Evolutionary conservation across 2,797 vertebrate species (phyloP), one percentile per base, ranked within the genome.

Genomic region (Centroberyx gerrardi): DNA sequence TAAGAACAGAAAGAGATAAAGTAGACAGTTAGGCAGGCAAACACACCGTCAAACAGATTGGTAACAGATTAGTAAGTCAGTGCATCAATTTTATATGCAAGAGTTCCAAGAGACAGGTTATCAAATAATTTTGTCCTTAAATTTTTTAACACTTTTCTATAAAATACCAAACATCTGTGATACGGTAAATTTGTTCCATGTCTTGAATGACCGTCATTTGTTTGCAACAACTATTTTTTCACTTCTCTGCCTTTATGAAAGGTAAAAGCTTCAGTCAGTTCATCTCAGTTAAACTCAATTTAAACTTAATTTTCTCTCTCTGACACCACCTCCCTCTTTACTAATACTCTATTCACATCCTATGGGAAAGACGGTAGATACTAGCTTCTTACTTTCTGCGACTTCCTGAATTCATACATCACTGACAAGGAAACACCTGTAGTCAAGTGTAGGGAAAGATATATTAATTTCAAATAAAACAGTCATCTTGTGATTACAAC

Each of bases 191-290:
- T 56, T 76, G 14, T 68, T 81, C 27, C 67, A 74, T 70, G 49
- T 53, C 64, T 60, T 76, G 48, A 85, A 78, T 72, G 48, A 80
- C 52, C 71, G 42, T 33, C 54, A 70, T 81, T 87, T 85, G 54
- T 88, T 84, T 84, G 69, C 49, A 70, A 61, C 42, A 68, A 40
- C 71, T 78, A 1, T 78, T 52, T 81, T 68, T 64, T 66, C 48
- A 53, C 62, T 46, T 18, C 56, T 73, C 79, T 85, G 72, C 61
- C 66, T 64, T 62, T 70, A 62, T 86, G 81, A 90, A 63, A 88
- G 81, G 89, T 84, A 74, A 88, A 88, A 86, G 74, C 76, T 87
- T 80, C 62, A 80, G 84, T 82, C 64, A 29, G 75, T 88, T 89
- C 71, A 74, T 68, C 28, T n/a, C 29, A 84, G 78, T 85, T 88